Evolutionary conservation across 2,113 vertebrate species (phyloP).

Genomic region (Amphiprion percula): DNA sequence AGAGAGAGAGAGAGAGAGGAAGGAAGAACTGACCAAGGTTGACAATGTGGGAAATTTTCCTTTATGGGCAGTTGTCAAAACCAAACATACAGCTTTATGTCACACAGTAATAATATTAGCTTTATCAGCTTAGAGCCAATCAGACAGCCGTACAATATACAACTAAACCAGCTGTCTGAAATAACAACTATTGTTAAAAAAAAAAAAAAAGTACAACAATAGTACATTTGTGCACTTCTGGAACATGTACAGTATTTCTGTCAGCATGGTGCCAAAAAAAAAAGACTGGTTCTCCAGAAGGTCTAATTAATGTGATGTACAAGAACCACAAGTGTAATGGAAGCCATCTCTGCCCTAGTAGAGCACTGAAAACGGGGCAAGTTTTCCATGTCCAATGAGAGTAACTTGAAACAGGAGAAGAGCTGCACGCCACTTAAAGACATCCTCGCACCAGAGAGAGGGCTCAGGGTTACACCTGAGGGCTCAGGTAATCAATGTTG

Average conservation of each 20-base stretch:
- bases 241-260: constrained; percentile 6
- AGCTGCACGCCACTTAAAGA: constrained; percentile 38
- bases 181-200: neutral
- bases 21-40: neutral
- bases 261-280: constrained; percentile 19
- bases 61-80: constrained; percentile 1
- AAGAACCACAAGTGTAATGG: constrained; percentile 55
- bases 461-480: constrained; percentile 67
- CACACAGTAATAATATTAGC: neutral
- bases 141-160: neutral
- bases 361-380: constrained; percentile 51
- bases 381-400: constrained; percentile 61
- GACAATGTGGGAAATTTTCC: neutral
- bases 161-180: neutral
- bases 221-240: constrained; percentile 11
- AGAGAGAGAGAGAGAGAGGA: neutral
- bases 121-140: constrained; percentile 2
- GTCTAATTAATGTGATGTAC: constrained; percentile 62
- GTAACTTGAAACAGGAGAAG: constrained; percentile 69
- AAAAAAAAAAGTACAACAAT: constrained; percentile 5
- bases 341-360: constrained; percentile 38
- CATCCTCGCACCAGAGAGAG: constrained; percentile 30
- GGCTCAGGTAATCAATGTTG: constrained; percentile 66
- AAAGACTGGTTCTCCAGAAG: neutral
- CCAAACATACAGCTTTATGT: neutral